These are phyloP conservation scores for Capromys pilorides DNA, from an alignment of 2,797 vertebrate species.

Conservation along the genomic window DNA sequence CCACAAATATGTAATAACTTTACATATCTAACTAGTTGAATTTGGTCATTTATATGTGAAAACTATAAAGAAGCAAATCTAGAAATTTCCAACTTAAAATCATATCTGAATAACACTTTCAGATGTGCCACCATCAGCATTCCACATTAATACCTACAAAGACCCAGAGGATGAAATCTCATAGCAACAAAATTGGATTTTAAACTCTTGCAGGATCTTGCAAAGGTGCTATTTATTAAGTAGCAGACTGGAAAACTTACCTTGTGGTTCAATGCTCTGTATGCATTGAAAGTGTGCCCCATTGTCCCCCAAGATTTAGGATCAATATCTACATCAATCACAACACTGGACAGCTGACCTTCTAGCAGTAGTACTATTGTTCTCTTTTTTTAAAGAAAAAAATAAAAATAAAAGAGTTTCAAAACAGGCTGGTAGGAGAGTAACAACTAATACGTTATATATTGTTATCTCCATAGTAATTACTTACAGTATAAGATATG, in stretches of 20 bases:
- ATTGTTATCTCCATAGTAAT: neutral
- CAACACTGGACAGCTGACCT: neutral
- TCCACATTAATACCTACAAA: neutral
- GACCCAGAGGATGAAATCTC: neutral
- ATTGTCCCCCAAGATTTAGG: slow-evolving; percentile 16
- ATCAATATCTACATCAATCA: neutral
- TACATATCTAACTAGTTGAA: slow-evolving; percentile 16
- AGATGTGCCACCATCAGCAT: neutral
- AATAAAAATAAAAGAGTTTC: neutral
- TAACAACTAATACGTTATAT: neutral
- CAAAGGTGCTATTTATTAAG: slow-evolving; percentile 28
- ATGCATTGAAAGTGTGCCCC: neutral
- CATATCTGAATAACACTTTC: neutral
- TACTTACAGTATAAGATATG: neutral
- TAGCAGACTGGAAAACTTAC: slow-evolving; percentile 33
- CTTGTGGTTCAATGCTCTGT: slow-evolving; percentile 29
- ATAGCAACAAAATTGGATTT: slow-evolving; percentile 41
- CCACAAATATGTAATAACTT: slow-evolving; percentile 24
- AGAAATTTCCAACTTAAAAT: neutral
- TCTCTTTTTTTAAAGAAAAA: neutral
- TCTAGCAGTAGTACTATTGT: neutral
- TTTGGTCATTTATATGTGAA: slow-evolving; percentile 39
- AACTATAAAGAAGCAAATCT: slow-evolving; percentile 50
- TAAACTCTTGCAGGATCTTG: slow-evolving; percentile 25
- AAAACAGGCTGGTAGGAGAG: neutral